Percentiles rank a stretch among this genome's conserved stretches.
Conservation (phyloP, 1,140 invertebrate genomes). For the Neotoxoptera formosana region DNA sequence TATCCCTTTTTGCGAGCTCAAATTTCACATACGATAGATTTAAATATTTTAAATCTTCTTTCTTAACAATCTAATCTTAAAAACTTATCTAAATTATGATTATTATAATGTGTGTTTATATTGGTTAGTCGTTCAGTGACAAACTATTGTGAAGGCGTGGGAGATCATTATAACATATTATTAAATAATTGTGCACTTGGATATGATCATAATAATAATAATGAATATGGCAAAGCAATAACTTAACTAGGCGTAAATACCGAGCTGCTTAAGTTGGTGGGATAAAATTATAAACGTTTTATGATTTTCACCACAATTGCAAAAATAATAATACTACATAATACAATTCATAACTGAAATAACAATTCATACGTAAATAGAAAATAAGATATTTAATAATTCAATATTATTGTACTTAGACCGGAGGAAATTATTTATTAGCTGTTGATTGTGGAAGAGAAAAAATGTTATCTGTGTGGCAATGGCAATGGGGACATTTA, state of each 20-base stretch:
- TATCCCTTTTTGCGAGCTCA: background rate
- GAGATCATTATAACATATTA: background rate
- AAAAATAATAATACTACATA: background rate
- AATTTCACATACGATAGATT: background rate
- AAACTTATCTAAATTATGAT: background rate
- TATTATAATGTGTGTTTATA: background rate
- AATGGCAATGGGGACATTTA: constrained; percentile 88
- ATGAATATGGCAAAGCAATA: too few species aligned
- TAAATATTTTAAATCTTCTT: background rate
- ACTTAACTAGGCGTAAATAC: background rate
- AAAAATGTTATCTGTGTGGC: constrained; percentile 87
- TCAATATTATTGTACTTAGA: constrained; percentile 67
- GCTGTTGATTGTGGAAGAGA: constrained; percentile 85
- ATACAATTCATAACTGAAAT: background rate
- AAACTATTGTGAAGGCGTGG: background rate
- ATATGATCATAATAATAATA: background rate
- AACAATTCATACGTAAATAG: background rate
- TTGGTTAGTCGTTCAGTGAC: background rate
- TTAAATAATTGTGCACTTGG: background rate
- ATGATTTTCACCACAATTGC: background rate
- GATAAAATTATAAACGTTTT: background rate
- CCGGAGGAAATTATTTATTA: constrained; percentile 86
- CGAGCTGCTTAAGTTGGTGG: background rate
- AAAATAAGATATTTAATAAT: background rate
- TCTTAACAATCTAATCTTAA: background rate